Percentiles rank a stretch among this genome's conserved stretches.
phyloP scores from a whole-genome alignment of 2,113 vertebrate species.

The Cheirogaleus medius region DNA sequence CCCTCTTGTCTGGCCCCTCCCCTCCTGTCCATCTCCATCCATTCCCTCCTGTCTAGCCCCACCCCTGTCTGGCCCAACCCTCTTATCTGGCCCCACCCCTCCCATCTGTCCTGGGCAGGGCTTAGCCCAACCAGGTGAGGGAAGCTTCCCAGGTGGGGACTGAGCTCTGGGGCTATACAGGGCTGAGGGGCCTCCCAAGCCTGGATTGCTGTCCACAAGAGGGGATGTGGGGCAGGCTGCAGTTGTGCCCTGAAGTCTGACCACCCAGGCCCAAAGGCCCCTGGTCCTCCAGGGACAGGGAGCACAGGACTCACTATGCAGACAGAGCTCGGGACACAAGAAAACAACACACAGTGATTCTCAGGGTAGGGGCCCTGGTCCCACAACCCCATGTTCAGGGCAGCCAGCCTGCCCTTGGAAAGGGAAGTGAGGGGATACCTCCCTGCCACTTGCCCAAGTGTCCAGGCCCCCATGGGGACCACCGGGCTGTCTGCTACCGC shows the following conservation, averaged over 20 bases:
- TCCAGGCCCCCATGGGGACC: background rate
- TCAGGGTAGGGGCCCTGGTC: background rate
- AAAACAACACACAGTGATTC: background rate
- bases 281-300: background rate
- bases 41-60: no score
- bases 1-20: background rate
- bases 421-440: background rate
- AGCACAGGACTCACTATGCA: background rate
- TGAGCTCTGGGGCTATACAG: background rate
- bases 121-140: background rate
- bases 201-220: background rate
- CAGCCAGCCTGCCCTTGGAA: background rate
- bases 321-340: background rate
- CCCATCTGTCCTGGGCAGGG: background rate
- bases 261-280: background rate
- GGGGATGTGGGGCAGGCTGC: no score
- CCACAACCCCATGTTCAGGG: background rate
- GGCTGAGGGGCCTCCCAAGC: background rate
- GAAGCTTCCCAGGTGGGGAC: background rate
- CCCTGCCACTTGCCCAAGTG: background rate
- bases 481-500: background rate
- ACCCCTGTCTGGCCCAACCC: no score
- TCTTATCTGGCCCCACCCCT: background rate
- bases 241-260: background rate
- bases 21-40: background rate